phyloP scores from a whole-genome alignment of 2,888 invertebrate species.

The Sarcophaga variegata region DNA sequence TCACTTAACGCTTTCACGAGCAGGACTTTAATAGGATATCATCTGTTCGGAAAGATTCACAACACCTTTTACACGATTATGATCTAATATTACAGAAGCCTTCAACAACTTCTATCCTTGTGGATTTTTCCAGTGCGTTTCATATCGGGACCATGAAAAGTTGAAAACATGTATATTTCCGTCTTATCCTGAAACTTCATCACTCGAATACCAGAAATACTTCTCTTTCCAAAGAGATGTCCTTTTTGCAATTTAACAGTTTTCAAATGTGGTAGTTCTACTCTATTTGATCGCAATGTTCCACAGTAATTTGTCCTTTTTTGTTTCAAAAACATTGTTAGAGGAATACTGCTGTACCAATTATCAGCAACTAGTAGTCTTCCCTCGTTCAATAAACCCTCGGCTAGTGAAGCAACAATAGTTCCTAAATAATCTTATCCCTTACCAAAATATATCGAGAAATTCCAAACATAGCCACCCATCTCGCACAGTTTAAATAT shows the following conservation, averaged over 20 bases:
- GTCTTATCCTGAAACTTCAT: slow-evolving; percentile 2
- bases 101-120: slow-evolving; percentile 14
- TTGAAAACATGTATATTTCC: not conserved
- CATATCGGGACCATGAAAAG: too few relatives aligned
- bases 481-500: not conserved
- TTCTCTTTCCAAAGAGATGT: slow-evolving; percentile 1
- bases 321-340: not conserved
- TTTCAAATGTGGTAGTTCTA: slow-evolving; percentile 18
- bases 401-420: not conserved
- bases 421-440: not conserved
- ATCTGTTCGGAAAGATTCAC: slow-evolving; percentile 8
- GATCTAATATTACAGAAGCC: not conserved
- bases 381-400: not conserved
- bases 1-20: not conserved
- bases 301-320: not conserved
- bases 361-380: too few relatives aligned
- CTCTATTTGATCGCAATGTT: slow-evolving; percentile 28
- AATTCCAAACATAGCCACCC: too few relatives aligned
- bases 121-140: not conserved
- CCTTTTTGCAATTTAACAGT: slow-evolving; percentile 23
- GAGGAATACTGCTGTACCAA: not conserved
- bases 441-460: too few relatives aligned
- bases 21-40: slow-evolving; percentile 9
- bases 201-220: not conserved
- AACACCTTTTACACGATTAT: not conserved